Evolutionary conservation across 2,113 vertebrate species (phyloP), one percentile per base, ranked within the genome.

Genomic region (Sialia sialis): DNA sequence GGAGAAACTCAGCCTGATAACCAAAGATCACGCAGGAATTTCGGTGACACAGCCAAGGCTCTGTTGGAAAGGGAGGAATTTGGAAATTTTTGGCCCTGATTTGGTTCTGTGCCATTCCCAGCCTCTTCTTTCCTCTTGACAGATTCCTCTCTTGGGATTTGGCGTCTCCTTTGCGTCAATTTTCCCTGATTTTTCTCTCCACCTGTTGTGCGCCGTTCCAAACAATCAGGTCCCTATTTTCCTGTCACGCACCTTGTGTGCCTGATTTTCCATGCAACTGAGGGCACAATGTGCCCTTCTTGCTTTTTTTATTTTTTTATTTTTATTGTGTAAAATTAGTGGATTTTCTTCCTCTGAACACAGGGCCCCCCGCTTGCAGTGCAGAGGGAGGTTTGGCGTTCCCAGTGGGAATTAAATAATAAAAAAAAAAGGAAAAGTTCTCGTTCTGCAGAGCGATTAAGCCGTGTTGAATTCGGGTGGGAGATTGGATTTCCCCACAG

Each of bases 41-140:
- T 72, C 38, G 94, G 84, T 79, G 51, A 30, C 34, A 12, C 54
- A 59, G 89, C 91, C 87, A 84, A 82, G 48, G 67, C 36, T 30
- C 84, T 63, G 36, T 81, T 79, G 63, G 59, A 85, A 94, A 48
- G 66, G 39, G 69, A 94, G 51, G 94, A 93, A 95, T 91, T 95
- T 3, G 66, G 95, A 94, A 91, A 81, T 66, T 91, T 87, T 94
- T 38, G 94, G 91, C 89, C 4, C 66, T 68, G 77, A 2, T 96
- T 93, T 96, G 87, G 26, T 91, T 66, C 73, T 85, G 62, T 85
- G 94, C 91, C 94, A 87, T 96, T 96, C 95, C 95, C 95, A 96
- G 96, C 60, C 60, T 66, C 46, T 44, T 79, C 91, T 76, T 84
- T 58, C 52, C 48, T 38, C 60, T 77, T 95, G 96, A 87, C 82